phyloP scores from a whole-genome alignment of 1,140 invertebrate genomes.

The Pentalonia nigronervosa region DNA sequence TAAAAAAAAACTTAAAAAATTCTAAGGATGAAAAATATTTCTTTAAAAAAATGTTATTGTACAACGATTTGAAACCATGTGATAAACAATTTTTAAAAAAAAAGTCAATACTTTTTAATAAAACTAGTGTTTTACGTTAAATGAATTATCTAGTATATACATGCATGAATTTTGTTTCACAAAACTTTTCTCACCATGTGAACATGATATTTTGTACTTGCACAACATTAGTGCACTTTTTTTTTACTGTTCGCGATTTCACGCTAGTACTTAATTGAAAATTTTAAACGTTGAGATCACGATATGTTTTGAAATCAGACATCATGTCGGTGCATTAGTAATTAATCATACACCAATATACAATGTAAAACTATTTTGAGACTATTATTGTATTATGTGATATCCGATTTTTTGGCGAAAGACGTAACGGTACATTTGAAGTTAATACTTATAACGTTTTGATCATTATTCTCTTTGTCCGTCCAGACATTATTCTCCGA shows the following conservation, averaged over 20 bases:
- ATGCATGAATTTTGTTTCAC: not conserved
- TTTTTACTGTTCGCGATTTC: not conserved
- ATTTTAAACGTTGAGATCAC: not conserved
- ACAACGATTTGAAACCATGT: too few species aligned
- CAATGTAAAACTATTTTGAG: not conserved
- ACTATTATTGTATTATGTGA: not conserved
- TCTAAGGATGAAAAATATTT: too few species aligned
- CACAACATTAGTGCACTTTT: not conserved
- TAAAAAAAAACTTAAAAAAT: too few species aligned
- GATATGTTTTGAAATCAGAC: not conserved
- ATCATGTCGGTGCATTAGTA: not conserved
- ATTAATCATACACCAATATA: not conserved
- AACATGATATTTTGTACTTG: not conserved
- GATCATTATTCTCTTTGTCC: not conserved
- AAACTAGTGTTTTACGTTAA: too few species aligned
- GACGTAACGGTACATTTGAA: not conserved
- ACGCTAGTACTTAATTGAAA: not conserved
- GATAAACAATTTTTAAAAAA: too few species aligned
- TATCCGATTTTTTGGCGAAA: not conserved
- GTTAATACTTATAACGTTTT: not conserved
- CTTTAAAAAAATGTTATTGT: too few species aligned
- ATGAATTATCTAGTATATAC: not conserved
- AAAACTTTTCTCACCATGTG: not conserved
- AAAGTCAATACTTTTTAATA: too few species aligned
- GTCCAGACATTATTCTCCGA: not conserved